Evolutionary conservation across 2,888 invertebrate genomes (phyloP), one percentile per base, ranked within the genome.

Genomic region (Agrotis segetum): DNA sequence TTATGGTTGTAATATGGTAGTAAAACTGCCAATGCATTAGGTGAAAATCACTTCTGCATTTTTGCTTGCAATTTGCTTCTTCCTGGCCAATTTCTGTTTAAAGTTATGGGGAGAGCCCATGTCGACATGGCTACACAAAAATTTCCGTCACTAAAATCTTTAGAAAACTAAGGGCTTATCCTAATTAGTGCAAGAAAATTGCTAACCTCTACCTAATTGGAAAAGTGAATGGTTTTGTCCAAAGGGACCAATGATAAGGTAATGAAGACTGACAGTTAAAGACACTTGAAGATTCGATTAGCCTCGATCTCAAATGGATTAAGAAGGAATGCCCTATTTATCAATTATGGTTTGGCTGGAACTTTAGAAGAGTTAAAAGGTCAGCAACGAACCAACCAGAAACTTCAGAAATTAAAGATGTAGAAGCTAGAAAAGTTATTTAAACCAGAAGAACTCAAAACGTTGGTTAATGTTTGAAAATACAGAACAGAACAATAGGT

Each of bases 181-280:
- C 40, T 24, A n/a, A 60, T 17, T 1, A 34, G 46, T 55, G 19
- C 40, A 40, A 46, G 50, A 44, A 56, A 56, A 58, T 74, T 47
- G 14, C 19, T 19, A 77, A 60, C 73, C 59, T 67, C 59, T 44
- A 5, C 14, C 6, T 77, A 67, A 64, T 64, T 77, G 63, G 47
- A 73, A 61, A 79, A 74, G 61, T 47, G 53, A 78, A 74, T 70
- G 61, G 65, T 79, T 66, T 59, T 53, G 70, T 66, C 70, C 17
- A 16, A 62, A 69, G 62, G 62, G 62, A 74, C 29, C 61, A 74
- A 79, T 66, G 59, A 44, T 66, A 59, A 59, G 52, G 24, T 79
- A 78, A 78, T 79, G 58, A 70, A 75, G 78, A 75, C 65, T 52
- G 80, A 71, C 80, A 74, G 65, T 63, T 69, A 50, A 79, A 79